Evolutionary conservation across 2,888 invertebrate genomes (phyloP).

Genomic region (Idaea biselata): DNA sequence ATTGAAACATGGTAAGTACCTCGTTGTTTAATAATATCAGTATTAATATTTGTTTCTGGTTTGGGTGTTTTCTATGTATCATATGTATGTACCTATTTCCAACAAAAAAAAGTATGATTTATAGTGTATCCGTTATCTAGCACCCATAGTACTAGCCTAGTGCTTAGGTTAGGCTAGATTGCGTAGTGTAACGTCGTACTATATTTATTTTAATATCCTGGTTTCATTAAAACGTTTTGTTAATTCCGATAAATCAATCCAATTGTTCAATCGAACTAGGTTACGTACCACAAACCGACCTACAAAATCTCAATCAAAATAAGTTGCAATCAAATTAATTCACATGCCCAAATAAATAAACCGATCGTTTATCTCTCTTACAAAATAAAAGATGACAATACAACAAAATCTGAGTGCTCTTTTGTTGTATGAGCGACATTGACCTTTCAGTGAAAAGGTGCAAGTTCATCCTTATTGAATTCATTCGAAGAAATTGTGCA

Average conservation of each 20-base stretch:
- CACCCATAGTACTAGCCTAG: too few relatives aligned
- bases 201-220: too few relatives aligned
- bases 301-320: constrained; percentile 14
- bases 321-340: constrained; percentile 25
- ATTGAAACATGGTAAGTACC: too few relatives aligned
- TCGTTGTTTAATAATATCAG: too few relatives aligned
- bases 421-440: constrained; percentile 29
- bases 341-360: constrained; percentile 26
- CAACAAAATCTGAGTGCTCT: constrained; percentile 22
- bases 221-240: constrained; percentile 54
- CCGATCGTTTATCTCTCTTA: constrained; percentile 29
- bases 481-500: not conserved
- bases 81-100: too few relatives aligned
- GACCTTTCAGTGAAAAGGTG: constrained; percentile 31
- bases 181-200: too few relatives aligned
- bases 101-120: too few relatives aligned
- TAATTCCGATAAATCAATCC: constrained; percentile 34
- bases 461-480: constrained; percentile 18
- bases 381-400: constrained; percentile 25
- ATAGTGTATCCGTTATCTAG: too few relatives aligned
- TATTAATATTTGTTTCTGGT: too few relatives aligned
- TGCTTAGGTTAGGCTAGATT: too few relatives aligned
- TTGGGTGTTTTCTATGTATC: too few relatives aligned
- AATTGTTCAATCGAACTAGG: constrained; percentile 31
- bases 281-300: constrained; percentile 32